Evolutionary conservation across 2,888 invertebrate genomes (phyloP).

Genomic region (Notocelia uddmanniana): DNA sequence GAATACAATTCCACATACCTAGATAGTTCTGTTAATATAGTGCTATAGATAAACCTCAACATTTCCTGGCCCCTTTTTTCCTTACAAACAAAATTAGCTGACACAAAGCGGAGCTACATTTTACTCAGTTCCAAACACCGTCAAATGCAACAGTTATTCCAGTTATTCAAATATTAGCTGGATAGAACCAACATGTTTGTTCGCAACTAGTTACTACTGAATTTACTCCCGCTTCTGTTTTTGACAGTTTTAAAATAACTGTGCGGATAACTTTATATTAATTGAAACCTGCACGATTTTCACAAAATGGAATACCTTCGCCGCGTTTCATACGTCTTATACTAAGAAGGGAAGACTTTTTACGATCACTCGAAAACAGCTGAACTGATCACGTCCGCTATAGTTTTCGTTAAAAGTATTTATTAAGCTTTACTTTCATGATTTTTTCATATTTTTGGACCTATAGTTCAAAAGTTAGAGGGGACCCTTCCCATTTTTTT

Average conservation of each 20-base stretch:
- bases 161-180: slow-evolving; percentile 33
- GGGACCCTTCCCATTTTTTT: too few species aligned
- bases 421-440: too few species aligned
- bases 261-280: neutral
- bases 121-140: slow-evolving; percentile 15
- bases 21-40: neutral
- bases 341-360: too few species aligned
- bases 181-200: slow-evolving; percentile 18
- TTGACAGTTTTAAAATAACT: neutral
- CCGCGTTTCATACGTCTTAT: too few species aligned
- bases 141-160: slow-evolving; percentile 32
- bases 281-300: neutral
- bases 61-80: neutral
- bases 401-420: too few species aligned
- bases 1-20: too few species aligned
- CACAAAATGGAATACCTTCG: neutral
- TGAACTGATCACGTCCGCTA: too few species aligned
- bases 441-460: too few species aligned
- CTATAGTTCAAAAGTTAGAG: too few species aligned
- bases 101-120: slow-evolving; percentile 11
- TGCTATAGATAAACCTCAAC: neutral
- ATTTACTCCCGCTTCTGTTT: slow-evolving; percentile 1
- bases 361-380: too few species aligned
- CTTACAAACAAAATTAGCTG: neutral
- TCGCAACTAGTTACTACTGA: neutral